These are phyloP conservation scores for Ptyas mucosa DNA, from an alignment of 2,113 vertebrate genomes.

Conservation along the genomic window DNA sequence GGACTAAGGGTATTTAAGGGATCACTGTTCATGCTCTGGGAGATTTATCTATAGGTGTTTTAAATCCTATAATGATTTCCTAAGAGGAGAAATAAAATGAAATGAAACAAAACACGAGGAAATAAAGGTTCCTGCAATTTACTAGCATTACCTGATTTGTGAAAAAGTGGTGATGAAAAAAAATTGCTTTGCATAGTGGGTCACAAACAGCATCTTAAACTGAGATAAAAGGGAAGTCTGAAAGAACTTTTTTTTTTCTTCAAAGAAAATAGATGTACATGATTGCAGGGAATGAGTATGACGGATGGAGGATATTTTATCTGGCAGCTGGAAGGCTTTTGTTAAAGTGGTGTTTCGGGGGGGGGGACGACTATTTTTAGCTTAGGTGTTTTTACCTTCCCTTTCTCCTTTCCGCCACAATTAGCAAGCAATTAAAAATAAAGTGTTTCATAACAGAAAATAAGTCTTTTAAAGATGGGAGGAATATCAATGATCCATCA, in stretches of 20 bases:
- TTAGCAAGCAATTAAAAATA: background rate
- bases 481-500: constrained; percentile 8
- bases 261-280: constrained; percentile 17
- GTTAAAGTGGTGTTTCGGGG: background rate
- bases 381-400: background rate
- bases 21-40: constrained; percentile 27
- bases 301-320: background rate
- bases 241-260: constrained; percentile 34
- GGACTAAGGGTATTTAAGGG: constrained; percentile 12
- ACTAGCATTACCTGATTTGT: constrained; percentile 33
- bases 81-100: constrained; percentile 23
- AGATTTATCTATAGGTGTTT: constrained; percentile 6
- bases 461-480: constrained; percentile 16
- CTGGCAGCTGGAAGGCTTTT: background rate
- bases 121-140: constrained; percentile 14
- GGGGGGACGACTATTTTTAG: background rate
- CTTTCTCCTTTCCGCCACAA: background rate
- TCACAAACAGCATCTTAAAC: constrained; percentile 37
- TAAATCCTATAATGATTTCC: constrained; percentile 28
- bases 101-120: background rate
- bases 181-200: constrained; percentile 39
- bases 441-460: background rate
- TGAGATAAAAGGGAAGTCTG: constrained; percentile 28
- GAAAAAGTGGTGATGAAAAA: constrained; percentile 8
- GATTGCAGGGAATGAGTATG: background rate